These are phyloP conservation scores for Sminthopsis crassicaudata DNA, from an alignment of 2,113 vertebrate species.

Conservation along the genomic window DNA sequence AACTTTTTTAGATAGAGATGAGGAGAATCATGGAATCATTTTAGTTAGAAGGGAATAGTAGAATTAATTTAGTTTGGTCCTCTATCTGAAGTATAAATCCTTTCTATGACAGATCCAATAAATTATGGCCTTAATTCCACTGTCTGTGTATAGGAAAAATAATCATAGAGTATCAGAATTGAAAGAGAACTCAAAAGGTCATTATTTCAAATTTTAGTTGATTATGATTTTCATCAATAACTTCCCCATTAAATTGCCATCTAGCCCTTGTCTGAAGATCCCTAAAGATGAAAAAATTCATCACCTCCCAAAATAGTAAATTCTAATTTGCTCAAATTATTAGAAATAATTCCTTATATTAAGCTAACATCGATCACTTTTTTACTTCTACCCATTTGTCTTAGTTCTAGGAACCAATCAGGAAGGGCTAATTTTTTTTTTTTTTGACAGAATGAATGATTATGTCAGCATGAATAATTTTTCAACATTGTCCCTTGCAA, in stretches of 20 bases:
- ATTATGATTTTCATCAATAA: neutral
- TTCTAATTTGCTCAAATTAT: neutral
- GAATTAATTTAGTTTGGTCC: neutral
- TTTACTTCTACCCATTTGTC: too few relatives aligned
- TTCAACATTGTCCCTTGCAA: too few relatives aligned
- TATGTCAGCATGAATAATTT: too few relatives aligned
- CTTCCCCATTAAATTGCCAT: neutral
- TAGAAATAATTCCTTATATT: neutral
- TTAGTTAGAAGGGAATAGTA: neutral
- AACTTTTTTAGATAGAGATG: neutral
- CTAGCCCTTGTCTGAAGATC: neutral
- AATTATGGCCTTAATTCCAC: neutral
- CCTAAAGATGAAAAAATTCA: neutral
- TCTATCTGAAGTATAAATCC: neutral
- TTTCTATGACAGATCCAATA: neutral
- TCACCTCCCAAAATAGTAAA: neutral
- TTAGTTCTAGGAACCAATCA: too few relatives aligned
- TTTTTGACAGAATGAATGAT: too few relatives aligned
- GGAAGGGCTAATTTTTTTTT: too few relatives aligned
- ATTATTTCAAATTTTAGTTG: neutral
- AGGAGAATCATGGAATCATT: neutral
- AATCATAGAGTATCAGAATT: neutral
- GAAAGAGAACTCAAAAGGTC: neutral
- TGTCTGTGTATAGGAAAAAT: neutral
- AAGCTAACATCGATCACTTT: too few relatives aligned